Evolutionary conservation across 2,888 invertebrate species (phyloP).

Genomic region (Steromphala cineraria): DNA sequence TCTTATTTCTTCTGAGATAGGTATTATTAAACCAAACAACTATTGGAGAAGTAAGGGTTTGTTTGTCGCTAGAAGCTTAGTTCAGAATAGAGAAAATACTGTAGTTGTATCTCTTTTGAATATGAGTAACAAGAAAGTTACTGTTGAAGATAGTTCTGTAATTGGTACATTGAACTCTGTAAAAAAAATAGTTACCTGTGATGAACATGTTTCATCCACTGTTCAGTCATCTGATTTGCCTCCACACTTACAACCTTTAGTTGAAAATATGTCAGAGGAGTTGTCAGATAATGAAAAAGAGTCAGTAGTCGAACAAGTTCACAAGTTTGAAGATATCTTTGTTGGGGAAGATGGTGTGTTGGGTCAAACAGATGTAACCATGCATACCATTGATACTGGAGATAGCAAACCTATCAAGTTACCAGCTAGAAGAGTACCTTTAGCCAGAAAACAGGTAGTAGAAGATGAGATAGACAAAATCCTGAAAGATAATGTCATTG

Average conservation of each 20-base stretch:
- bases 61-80: neutral
- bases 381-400: neutral
- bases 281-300: too few relatives aligned
- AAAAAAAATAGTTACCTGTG: too few relatives aligned
- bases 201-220: too few relatives aligned
- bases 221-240: too few relatives aligned
- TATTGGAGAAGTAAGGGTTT: neutral
- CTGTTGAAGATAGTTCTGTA: too few relatives aligned
- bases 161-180: too few relatives aligned
- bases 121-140: too few relatives aligned
- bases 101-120: neutral
- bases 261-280: too few relatives aligned
- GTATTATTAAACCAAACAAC: neutral
- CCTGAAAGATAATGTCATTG: neutral
- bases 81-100: neutral
- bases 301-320: neutral
- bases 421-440: neutral
- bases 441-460: neutral
- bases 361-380: neutral
- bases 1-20: neutral
- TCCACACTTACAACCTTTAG: too few relatives aligned
- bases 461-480: neutral
- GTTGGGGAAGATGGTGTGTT: neutral
- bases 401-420: neutral
- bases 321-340: neutral